Base-by-base conservation (phyloP, 2,113 vertebrate species). In the Bolborhynchus lineola region DNA sequence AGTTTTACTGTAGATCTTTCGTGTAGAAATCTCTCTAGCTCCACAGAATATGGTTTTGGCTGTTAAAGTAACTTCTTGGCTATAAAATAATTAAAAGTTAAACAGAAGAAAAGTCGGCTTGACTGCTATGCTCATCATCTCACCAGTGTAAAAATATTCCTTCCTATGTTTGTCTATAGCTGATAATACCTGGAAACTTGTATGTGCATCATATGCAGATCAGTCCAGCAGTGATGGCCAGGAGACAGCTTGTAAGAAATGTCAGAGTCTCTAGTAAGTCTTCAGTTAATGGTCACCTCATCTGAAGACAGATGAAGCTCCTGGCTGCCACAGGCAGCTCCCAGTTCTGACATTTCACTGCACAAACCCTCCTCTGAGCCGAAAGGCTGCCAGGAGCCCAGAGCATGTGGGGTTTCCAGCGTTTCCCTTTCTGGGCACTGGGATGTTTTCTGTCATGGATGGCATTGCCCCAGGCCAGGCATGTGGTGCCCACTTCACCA, bases 361-460 rank as follows among this genome's bases (percentile, higher is more conserved):
- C 8, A n/a, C 6, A 74, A 46, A 37, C 21, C 20, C 23, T 67
- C 3, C 6, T 81, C 31, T 60, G n/a, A 60, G 17, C 35, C 50
- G 4, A 39, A 16, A 18, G 2, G 11, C 15, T 63, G 6, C 14
- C 53, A 35, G 33, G 25, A 65, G 26, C 13, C 25, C 3, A 13
- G 15, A 23, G 7, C 26, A 33, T 1, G 1, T n/a, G 8, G 6
- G 3, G 2, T 37, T 81, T 74, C 53, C 63, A 50, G 6, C 8
- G 20, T 49, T 70, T 78, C 26, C 8, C 3, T n/a, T 64, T 37
- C 29, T 74, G 37, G 10, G 17, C 23, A n/a, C 35, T 1, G 2
- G 5, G 21, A 24, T 82, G 16, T 41, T 37, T 25, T 46, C 0
- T 6, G 11, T 17, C 15, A 7, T 8, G 29, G 17, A 14, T 24